phyloP scores from a whole-genome alignment of 2,888 invertebrate species.

The Dicranocentrus wangi region DNA sequence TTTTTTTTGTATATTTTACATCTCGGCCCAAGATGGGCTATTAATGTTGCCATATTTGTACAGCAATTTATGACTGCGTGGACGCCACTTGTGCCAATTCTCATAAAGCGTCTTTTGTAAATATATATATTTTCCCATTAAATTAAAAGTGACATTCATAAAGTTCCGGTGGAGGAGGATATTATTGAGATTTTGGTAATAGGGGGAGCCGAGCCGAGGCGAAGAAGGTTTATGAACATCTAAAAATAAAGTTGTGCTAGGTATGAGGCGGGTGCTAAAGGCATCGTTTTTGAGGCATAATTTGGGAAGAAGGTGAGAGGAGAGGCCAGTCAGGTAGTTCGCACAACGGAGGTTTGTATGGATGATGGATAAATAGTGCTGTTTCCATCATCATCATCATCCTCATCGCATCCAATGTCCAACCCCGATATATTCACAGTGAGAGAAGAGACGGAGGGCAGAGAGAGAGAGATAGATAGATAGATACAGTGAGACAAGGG shows the following conservation, averaged over 20 bases:
- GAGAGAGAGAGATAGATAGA: too few species aligned
- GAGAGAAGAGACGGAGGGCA: neutral
- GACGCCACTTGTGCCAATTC: constrained; percentile 62
- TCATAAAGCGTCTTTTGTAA: constrained; percentile 21
- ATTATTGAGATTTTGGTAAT: constrained; percentile 24
- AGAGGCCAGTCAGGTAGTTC: constrained; percentile 48
- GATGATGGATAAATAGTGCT: neutral
- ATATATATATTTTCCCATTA: constrained; percentile 45
- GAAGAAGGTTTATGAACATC: constrained; percentile 34
- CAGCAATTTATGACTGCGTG: constrained; percentile 53
- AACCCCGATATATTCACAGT: too few species aligned
- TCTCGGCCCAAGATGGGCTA: constrained; percentile 24
- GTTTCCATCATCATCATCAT: too few species aligned
- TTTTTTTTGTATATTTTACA: constrained; percentile 28
- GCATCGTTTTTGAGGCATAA: constrained; percentile 30
- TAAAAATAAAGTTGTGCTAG: constrained; percentile 30
- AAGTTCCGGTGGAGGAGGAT: constrained; percentile 45
- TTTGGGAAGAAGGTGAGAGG: constrained; percentile 53
- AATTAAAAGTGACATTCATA: constrained; percentile 57
- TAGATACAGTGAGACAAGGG: constrained; percentile 1
- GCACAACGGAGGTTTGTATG: neutral
- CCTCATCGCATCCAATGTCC: too few species aligned
- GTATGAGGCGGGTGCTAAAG: constrained; percentile 55
- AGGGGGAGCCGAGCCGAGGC: too few species aligned
- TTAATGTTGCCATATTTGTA: constrained; percentile 61